phyloP scores from a whole-genome alignment of 2,113 vertebrate genomes.

The Gavialis gangeticus region DNA sequence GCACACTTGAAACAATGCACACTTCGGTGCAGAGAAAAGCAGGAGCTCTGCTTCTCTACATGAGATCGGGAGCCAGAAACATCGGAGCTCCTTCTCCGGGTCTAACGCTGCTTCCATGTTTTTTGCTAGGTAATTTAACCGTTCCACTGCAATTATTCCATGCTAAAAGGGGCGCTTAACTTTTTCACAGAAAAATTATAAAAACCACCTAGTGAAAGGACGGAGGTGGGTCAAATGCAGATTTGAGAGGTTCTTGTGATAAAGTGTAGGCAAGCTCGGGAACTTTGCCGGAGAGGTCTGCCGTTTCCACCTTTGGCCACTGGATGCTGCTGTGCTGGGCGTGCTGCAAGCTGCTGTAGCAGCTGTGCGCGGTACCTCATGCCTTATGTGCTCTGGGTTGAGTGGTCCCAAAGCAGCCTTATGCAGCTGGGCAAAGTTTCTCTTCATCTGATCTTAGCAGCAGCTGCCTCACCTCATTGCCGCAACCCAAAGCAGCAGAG shows the following conservation, averaged over 20 bases:
- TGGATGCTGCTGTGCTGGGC: background rate
- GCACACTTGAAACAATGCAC: constrained; percentile 11
- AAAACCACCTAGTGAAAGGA: background rate
- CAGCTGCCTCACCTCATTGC: background rate
- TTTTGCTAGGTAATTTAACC: background rate
- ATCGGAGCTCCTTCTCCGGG: background rate
- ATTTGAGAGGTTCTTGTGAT: background rate
- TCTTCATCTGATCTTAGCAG: background rate
- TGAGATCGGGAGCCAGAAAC: background rate
- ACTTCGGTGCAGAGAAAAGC: constrained; percentile 4
- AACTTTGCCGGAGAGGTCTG: background rate
- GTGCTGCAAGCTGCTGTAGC: background rate
- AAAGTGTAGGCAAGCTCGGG: background rate
- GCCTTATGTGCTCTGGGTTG: background rate
- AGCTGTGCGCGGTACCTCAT: accelerated
- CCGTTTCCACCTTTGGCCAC: background rate
- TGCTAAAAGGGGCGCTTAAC: constrained; percentile 6
- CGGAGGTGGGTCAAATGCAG: background rate
- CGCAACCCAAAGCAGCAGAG: background rate
- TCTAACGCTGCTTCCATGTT: constrained; percentile 16
- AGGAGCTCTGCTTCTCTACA: background rate
- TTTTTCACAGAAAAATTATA: background rate
- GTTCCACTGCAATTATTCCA: background rate
- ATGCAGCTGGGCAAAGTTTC: accelerated
- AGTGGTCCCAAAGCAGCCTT: background rate